phyloP scores from a whole-genome alignment of 2,113 vertebrate species.

The Myanophis thanlyinensis region DNA sequence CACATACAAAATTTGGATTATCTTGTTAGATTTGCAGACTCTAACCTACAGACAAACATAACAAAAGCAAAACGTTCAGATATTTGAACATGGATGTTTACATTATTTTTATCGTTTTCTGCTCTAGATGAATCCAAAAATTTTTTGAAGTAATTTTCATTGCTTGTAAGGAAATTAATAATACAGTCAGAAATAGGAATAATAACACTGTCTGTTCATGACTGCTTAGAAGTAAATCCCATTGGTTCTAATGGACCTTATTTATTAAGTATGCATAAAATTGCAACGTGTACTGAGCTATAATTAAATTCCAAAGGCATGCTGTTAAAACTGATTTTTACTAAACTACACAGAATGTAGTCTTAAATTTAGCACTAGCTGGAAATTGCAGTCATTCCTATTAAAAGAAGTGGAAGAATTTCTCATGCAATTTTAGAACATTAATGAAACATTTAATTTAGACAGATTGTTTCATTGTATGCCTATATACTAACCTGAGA shows the following conservation, averaged over 20 bases:
- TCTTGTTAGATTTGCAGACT: background rate
- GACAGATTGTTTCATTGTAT: background rate
- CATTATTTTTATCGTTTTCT: constrained; percentile 3
- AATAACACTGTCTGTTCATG: background rate
- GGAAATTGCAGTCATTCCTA: background rate
- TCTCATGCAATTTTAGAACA: background rate
- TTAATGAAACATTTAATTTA: background rate
- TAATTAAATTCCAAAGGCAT: background rate
- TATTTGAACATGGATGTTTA: background rate
- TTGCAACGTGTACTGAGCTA: background rate
- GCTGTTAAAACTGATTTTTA: background rate
- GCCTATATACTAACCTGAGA: background rate
- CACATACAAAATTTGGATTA: background rate
- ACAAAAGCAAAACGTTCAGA: background rate
- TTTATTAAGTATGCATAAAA: background rate
- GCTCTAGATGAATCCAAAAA: background rate
- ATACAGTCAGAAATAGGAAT: background rate
- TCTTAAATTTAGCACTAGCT: background rate
- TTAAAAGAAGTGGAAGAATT: background rate
- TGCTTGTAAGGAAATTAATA: background rate
- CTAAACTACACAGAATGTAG: background rate
- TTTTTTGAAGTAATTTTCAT: background rate
- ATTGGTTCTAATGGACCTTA: background rate
- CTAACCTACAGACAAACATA: background rate
- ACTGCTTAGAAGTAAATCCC: background rate